Evolutionary conservation across 2,888 invertebrate species (phyloP), one percentile per base, ranked within the genome.

Genomic region (Pammene fasciana): DNA sequence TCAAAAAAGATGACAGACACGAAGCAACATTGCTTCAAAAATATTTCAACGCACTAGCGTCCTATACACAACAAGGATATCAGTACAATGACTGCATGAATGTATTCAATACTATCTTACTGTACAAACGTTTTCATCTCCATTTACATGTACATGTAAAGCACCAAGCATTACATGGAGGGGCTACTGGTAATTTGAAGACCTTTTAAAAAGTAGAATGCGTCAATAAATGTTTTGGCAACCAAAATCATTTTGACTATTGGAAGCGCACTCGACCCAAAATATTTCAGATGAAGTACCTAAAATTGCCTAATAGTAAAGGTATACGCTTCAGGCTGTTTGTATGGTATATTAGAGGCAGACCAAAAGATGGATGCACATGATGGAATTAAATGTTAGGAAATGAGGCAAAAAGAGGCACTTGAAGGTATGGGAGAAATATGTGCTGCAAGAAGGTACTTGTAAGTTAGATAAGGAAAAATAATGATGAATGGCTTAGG

Each of bases 1-100:
- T 62, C 41, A 62, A 62, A 62, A 61, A 62, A 62, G 18, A 62
- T 62, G 62, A 62, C 62, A 5, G 41, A 61, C 48, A 61, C 13
- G 11, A 50, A 45, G 34, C 38, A 62, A 41, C 50, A 50, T 16
- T 18, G 16, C 16, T 62, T 50, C 18, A 62, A 62, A 62, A 62
- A 50, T 62, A 62, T 62, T 50, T 62, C 50, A 52, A 62, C 62
- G 62, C 48, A 62, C 38, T 18, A 38, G 38, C 13, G 13, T 50
- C 41, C 16, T 3, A 62, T 9, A 38, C 62, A 62, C 41, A 41
- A 38, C 1, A 62, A 13, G 3, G 38, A n/a, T 18, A 41, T 26
- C 62, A 62, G 62, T 62, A 62, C 36, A 62, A 41, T 62, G 13
- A 62, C 62, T 62, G 38, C 18, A 43, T 62, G 38, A 13, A 41